These are phyloP conservation scores for Muscicapa adusta DNA, from an alignment of 2,113 vertebrate genomes.

Conservation along the genomic window DNA sequence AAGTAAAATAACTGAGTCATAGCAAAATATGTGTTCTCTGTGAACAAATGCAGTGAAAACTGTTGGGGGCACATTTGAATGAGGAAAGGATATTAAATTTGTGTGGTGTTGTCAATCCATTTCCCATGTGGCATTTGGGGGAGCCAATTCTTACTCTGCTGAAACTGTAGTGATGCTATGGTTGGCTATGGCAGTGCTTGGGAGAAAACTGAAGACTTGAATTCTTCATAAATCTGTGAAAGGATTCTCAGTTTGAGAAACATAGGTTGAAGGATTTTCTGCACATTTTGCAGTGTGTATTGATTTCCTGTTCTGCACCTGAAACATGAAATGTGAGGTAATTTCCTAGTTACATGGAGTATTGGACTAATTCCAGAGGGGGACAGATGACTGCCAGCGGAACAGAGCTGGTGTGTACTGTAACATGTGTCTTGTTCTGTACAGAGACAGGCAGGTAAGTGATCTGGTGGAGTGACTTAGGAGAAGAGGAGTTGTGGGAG, in stretches of 20 bases:
- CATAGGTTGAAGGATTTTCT: neutral
- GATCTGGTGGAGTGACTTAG: neutral
- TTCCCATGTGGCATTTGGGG: fast-evolving
- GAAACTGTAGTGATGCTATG: neutral
- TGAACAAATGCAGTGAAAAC: neutral
- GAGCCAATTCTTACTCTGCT: neutral
- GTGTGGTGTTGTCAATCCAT: fast-evolving
- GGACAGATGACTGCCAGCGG: neutral
- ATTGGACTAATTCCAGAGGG: neutral
- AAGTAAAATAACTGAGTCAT: neutral
- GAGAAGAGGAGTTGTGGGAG: neutral
- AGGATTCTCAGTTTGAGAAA: neutral
- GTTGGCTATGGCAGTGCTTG: neutral
- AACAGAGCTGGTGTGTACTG: neutral
- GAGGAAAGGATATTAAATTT: neutral
- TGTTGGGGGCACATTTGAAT: neutral
- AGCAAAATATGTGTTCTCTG: neutral
- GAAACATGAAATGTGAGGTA: neutral
- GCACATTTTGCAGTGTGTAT: neutral
- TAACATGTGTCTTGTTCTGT: neutral
- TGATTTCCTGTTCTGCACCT: neutral
- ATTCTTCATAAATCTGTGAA: neutral
- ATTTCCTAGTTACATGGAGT: neutral
- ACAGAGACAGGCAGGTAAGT: neutral
- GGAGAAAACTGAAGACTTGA: neutral